Conservation (phyloP, 1,140 invertebrate genomes). For the Pollicipes pollicipes region DNA sequence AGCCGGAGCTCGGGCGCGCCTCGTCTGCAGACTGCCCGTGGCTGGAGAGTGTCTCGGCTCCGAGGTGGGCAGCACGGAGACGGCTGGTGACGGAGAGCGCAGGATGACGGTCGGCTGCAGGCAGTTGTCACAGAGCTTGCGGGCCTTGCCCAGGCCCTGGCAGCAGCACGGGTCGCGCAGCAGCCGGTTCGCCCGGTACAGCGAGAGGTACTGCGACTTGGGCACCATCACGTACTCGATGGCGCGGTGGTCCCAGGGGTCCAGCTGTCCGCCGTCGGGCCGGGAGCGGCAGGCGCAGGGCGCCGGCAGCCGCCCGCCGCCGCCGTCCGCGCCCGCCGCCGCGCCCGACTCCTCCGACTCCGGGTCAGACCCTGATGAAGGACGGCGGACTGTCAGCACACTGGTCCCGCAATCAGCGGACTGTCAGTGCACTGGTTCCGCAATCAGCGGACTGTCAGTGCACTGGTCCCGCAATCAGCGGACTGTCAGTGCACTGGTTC, state of each 20-base stretch:
- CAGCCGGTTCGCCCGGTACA: background rate
- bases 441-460: no score
- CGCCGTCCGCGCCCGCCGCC: no score
- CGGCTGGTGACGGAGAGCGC: background rate
- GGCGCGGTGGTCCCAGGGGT: background rate
- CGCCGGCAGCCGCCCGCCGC: background rate
- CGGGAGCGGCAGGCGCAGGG: background rate
- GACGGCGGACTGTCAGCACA: no score
- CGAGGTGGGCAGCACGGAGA: no score
- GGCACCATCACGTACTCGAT: background rate
- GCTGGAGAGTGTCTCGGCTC: background rate
- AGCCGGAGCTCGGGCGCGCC: no score
- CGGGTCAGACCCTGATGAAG: background rate
- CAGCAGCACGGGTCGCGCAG: slow-evolving; percentile 1
- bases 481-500: no score
- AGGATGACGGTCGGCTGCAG: background rate
- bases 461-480: no score
- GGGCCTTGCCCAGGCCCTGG: background rate
- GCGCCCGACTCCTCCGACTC: background rate
- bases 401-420: no score
- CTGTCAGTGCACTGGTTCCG: no score
- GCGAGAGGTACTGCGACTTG: background rate
- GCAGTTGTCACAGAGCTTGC: background rate
- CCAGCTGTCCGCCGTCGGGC: background rate
- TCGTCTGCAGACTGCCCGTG: background rate